These are phyloP conservation scores for Ctenicera cuprea DNA, from an alignment of 2,888 invertebrate species.

Conservation along the genomic window DNA sequence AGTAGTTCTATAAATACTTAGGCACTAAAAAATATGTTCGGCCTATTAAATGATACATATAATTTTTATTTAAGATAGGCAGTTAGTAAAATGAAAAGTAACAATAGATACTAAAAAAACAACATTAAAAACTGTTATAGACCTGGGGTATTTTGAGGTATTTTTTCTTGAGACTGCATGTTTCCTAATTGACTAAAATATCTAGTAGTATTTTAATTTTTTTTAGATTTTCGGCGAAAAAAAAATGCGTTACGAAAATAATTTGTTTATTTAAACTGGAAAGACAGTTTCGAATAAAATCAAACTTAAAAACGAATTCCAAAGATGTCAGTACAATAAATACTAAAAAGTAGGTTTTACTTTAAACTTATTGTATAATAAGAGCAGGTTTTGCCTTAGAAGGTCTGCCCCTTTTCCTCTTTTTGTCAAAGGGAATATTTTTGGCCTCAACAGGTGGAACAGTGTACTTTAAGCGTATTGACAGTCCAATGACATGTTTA, in stretches of 20 bases:
- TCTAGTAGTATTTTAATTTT: background rate
- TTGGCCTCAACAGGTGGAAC: slow-evolving; percentile 15
- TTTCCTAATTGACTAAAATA: no score
- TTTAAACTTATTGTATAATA: slow-evolving; percentile 18
- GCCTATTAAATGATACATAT: background rate
- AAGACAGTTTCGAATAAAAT: background rate
- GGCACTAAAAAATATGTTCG: background rate
- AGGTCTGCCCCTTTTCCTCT: slow-evolving; percentile 39
- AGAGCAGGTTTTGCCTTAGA: slow-evolving; percentile 13
- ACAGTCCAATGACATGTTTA: slow-evolving; percentile 15
- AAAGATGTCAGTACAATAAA: slow-evolving; percentile 4
- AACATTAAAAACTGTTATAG: background rate
- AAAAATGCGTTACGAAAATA: slow-evolving; percentile 1
- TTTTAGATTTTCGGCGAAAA: background rate
- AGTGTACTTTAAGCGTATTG: slow-evolving; percentile 12
- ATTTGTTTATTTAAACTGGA: background rate
- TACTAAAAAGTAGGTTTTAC: slow-evolving; percentile 9
- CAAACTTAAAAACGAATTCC: background rate
- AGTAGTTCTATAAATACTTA: slow-evolving; percentile 7
- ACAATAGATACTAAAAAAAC: background rate
- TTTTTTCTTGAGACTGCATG: no score
- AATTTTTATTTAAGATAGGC: slow-evolving; percentile 2
- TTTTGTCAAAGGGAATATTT: background rate
- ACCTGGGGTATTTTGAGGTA: no score
- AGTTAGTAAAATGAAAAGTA: slow-evolving; percentile 1